Base-by-base conservation (phyloP, 2,888 invertebrate species). In the Bimastos eiseni region DNA sequence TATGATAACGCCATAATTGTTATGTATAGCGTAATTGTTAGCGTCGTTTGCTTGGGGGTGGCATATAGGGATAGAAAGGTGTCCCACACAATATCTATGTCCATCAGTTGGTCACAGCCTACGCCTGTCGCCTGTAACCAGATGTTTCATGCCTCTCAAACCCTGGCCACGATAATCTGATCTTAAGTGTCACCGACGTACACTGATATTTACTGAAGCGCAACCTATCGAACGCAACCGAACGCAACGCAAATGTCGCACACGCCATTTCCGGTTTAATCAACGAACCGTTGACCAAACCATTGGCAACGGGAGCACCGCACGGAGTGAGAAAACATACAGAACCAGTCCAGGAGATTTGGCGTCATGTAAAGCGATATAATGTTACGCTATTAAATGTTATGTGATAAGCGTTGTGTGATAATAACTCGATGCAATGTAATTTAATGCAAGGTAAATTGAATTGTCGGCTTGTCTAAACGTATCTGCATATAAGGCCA, bases 181-280 rank as follows among this genome's bases (percentile, higher is more conserved):
- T 70, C 70, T 70, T 70, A 70, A 70, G 30, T 70, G 30, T 70
- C 70, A n/a, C 30, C 11, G n/a, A n/a, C 70, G 70, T 70, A 8
- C 70, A 30, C 70, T 70, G 13, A 70, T 70, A n/a, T 70, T 70
- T 70, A 70, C 70, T n/a, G 30, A 70, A 70, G 70, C 70, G 70
- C 70, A 70, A 70, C 70, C 70, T 70, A 70, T 70, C 70, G 70
- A 70, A 70, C 70, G 70, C 13, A 70, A 70, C 70, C 70, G 70
- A 70, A 70, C 70, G 70, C 70, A 70, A 70, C 70, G 70, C 70
- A 70, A 70, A 70, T 70, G 70, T 70, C 70, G 70, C 70, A n/a
- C 70, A 70, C 70, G 70, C 70, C 70, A 70, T 70, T 70, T 70
- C 70, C 70, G 70, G 70, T n/a, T 70, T 70, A 70, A 70, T 70